Conservation (phyloP, 2,113 vertebrate genomes). For the Euleptes europaea region DNA sequence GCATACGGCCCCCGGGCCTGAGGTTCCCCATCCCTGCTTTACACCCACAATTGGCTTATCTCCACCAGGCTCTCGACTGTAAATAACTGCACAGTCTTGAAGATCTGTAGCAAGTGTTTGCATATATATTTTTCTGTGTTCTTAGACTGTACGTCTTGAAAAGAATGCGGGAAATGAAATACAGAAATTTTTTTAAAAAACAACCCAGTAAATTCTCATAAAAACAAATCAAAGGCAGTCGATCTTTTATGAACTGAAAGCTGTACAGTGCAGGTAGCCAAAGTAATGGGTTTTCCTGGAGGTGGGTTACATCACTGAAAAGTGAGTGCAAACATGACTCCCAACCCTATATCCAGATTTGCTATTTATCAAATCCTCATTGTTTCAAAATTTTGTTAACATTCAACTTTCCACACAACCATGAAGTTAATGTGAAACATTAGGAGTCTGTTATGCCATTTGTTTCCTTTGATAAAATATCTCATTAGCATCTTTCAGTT, state of each 20-base stretch:
- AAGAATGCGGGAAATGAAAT: background rate
- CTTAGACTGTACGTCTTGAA: background rate
- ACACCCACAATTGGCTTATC: background rate
- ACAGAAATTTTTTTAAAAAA: no score
- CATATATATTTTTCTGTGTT: background rate
- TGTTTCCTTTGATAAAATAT: constrained; percentile 42
- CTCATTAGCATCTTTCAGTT: constrained; percentile 24
- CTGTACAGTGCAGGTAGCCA: background rate
- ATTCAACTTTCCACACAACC: constrained; percentile 8
- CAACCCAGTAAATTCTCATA: background rate
- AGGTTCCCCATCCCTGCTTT: no score
- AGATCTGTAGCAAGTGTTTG: background rate
- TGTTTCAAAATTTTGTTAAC: constrained; percentile 30
- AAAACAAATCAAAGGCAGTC: background rate
- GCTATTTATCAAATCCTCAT: constrained; percentile 24
- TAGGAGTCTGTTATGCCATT: constrained; percentile 19
- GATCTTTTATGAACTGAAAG: background rate
- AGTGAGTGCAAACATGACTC: background rate
- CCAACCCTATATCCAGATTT: background rate
- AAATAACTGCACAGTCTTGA: background rate
- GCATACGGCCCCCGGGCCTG: no score
- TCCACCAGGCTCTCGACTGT: background rate
- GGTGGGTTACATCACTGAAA: background rate
- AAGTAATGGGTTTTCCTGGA: background rate
- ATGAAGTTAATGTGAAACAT: constrained; percentile 24